phyloP scores from a whole-genome alignment of 2,888 invertebrate species.

The Gasteruption jaculator region DNA sequence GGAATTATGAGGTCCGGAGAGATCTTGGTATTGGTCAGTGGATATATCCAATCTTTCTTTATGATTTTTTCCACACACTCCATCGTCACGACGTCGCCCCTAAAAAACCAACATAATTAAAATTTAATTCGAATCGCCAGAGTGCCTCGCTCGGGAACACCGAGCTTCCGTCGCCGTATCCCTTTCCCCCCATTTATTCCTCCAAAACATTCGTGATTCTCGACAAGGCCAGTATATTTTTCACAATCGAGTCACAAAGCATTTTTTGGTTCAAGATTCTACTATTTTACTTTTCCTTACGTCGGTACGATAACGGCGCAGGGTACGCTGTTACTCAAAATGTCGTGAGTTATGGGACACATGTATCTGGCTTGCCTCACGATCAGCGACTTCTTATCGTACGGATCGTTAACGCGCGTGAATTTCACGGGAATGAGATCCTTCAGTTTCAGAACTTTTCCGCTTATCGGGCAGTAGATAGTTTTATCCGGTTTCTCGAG shows the following conservation, averaged over 20 bases:
- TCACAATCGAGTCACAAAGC: too few relatives aligned
- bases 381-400: slow-evolving; percentile 81
- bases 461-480: slow-evolving; percentile 80
- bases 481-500: slow-evolving; percentile 74
- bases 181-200: too few relatives aligned
- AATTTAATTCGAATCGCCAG: too few relatives aligned
- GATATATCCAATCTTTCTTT: slow-evolving; percentile 95
- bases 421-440: slow-evolving; percentile 92
- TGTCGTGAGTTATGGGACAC: slow-evolving; percentile 96
- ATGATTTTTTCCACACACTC: slow-evolving; percentile 96
- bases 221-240: too few relatives aligned
- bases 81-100: slow-evolving; percentile 92
- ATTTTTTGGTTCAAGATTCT: too few relatives aligned
- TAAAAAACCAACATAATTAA: too few relatives aligned
- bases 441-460: slow-evolving; percentile 81
- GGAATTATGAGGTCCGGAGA: slow-evolving; percentile 89
- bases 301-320: slow-evolving; percentile 88
- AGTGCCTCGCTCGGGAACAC: too few relatives aligned
- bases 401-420: slow-evolving; percentile 83
- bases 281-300: too few relatives aligned
- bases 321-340: slow-evolving; percentile 89
- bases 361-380: slow-evolving; percentile 90
- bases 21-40: slow-evolving; percentile 78
- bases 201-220: too few relatives aligned
- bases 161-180: too few relatives aligned